A percentile compares a stretch with the other conserved stretches of the same genome.
These are phyloP conservation scores for Lissocephala sabroskyi DNA, from an alignment of 2,888 invertebrate genomes.

Conservation along the genomic window DNA sequence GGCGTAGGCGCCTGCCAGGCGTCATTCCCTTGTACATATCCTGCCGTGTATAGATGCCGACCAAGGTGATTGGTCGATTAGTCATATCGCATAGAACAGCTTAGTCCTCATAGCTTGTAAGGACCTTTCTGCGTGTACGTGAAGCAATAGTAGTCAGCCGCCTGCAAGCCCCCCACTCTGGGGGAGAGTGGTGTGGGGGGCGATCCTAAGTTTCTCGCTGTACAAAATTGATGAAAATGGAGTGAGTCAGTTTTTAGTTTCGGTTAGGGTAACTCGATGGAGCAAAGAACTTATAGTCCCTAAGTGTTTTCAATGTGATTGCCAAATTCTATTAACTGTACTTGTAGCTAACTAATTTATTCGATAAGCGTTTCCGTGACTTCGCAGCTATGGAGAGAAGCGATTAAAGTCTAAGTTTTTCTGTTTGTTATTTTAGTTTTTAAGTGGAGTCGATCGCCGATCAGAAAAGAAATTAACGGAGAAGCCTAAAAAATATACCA, in stretches of 20 bases:
- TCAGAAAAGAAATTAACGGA: conserved; percentile 5
- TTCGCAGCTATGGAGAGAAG: conserved; percentile 16
- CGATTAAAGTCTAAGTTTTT: conserved; percentile 27
- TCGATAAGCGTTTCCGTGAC: conserved; percentile 4
- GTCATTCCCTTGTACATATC: too few relatives aligned
- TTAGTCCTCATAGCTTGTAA: background rate
- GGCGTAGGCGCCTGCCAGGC: conserved; percentile 24
- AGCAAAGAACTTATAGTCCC: conserved; percentile 56
- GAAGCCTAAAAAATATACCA: conserved; percentile 30
- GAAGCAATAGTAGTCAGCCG: conserved; percentile 44
- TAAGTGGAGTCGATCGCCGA: conserved; percentile 25
- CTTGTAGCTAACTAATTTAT: conserved; percentile 32
- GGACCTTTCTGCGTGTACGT: conserved; percentile 52
- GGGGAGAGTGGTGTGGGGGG: background rate
- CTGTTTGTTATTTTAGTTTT: conserved; percentile 62
- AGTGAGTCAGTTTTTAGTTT: conserved; percentile 1
- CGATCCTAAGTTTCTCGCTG: conserved; percentile 16
- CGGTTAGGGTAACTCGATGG: conserved; percentile 21
- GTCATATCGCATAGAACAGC: conserved; percentile 16
- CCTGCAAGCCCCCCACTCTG: conserved; percentile 6
- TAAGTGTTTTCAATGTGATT: conserved; percentile 65
- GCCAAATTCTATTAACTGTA: conserved; percentile 53
- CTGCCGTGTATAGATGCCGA: too few relatives aligned
- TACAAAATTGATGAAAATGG: background rate
- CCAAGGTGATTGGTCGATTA: too few relatives aligned